These are phyloP conservation scores for Phortica variegata DNA, from an alignment of 1,140 invertebrate species.

Conservation along the genomic window DNA sequence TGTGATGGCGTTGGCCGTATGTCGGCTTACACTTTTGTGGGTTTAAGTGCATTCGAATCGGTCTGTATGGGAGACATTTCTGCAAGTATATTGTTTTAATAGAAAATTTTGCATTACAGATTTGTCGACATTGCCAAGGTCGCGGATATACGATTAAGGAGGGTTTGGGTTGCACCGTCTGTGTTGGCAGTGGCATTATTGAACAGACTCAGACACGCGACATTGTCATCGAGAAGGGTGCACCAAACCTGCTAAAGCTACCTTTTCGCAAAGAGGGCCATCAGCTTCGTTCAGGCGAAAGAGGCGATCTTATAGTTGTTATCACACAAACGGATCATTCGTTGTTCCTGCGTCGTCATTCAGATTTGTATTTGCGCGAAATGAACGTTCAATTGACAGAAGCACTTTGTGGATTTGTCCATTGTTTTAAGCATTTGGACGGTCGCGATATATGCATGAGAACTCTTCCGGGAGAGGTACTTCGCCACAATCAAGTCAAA, in stretches of 20 bases:
- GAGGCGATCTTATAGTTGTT: slow-evolving; percentile 87
- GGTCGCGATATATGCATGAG: slow-evolving; percentile 74
- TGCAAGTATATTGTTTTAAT: neutral
- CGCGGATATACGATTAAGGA: slow-evolving; percentile 76
- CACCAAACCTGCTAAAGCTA: slow-evolving; percentile 86
- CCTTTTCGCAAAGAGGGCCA: slow-evolving; percentile 86
- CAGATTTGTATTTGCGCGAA: slow-evolving; percentile 76
- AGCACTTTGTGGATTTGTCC: slow-evolving; percentile 85
- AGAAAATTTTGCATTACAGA: slow-evolving; percentile 7
- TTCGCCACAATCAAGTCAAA: slow-evolving; percentile 79
- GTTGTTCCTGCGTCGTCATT: slow-evolving; percentile 71
- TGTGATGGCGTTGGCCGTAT: slow-evolving; percentile 36
- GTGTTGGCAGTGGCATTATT: slow-evolving; percentile 78
- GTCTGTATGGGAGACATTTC: slow-evolving; percentile 22
- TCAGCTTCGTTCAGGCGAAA: slow-evolving; percentile 79
- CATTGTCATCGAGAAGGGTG: slow-evolving; percentile 89
- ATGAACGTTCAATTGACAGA: slow-evolving; percentile 75
- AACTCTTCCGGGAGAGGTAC: slow-evolving; percentile 71
- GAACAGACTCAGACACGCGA: slow-evolving; percentile 80
- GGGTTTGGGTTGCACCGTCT: slow-evolving; percentile 77
- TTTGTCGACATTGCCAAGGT: slow-evolving; percentile 69
- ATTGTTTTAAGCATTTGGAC: slow-evolving; percentile 83
- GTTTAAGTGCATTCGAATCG: slow-evolving; percentile 36
- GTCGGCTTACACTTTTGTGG: slow-evolving; percentile 39
- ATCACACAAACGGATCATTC: slow-evolving; percentile 81